Percentiles rank a stretch among this genome's conserved stretches.
Evolutionary conservation across 2,113 vertebrate genomes (phyloP).

Genomic region (Eonycteris spelaea): DNA sequence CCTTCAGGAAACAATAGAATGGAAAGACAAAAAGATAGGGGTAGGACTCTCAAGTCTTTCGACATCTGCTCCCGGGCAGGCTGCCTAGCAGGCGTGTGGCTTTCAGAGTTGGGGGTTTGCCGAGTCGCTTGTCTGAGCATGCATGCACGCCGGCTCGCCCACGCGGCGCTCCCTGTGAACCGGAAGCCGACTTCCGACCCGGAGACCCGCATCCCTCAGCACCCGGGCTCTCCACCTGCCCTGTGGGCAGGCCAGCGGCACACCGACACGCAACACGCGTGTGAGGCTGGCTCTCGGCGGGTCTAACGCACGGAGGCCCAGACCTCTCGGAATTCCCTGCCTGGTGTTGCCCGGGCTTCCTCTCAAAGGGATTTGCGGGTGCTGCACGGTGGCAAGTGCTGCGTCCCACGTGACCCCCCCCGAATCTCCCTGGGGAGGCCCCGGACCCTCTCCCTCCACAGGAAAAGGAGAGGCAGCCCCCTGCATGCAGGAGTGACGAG

Average conservation of each 20-base stretch:
- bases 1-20: slow-evolving; percentile 95
- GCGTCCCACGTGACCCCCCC: rapidly evolving
- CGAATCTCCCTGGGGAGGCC: background rate
- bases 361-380: background rate
- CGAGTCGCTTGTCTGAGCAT: background rate
- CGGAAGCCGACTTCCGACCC: rapidly evolving
- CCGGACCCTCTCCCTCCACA: background rate
- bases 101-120: background rate
- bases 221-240: background rate
- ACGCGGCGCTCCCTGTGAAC: rapidly evolving
- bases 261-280: rapidly evolving
- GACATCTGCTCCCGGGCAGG: background rate
- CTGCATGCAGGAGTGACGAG: background rate
- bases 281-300: rapidly evolving
- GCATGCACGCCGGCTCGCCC: background rate
- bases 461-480: background rate
- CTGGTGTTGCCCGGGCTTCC: rapidly evolving
- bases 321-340: background rate
- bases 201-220: background rate
- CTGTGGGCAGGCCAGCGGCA: rapidly evolving
- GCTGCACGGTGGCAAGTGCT: background rate
- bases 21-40: slow-evolving; percentile 97
- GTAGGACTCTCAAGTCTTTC: slow-evolving; percentile 77
- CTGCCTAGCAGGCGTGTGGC: background rate
- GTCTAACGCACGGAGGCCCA: rapidly evolving